phyloP scores from a whole-genome alignment of 2,797 vertebrate species.

The Antennarius maculatus region DNA sequence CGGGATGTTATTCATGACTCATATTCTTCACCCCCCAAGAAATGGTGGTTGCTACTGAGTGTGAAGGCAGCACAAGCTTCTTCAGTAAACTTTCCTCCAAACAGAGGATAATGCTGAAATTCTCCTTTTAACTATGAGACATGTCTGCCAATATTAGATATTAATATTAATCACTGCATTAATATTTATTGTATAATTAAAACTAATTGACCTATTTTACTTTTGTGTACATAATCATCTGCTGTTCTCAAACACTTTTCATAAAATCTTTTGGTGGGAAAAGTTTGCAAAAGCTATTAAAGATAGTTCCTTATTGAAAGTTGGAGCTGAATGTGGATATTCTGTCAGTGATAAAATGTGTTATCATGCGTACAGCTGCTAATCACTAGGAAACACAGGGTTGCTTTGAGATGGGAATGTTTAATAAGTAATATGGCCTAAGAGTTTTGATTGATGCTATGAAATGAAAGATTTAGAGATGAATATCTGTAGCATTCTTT shows the following conservation, averaged over 20 bases:
- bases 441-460: too few relatives aligned
- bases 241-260: neutral
- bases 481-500: too few relatives aligned
- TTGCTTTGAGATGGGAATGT: too few relatives aligned
- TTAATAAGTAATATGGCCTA: too few relatives aligned
- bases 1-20: constrained; percentile 51
- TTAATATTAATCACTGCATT: constrained; percentile 34
- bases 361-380: neutral
- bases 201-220: constrained; percentile 19
- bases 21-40: constrained; percentile 10
- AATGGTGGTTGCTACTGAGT: constrained; percentile 22
- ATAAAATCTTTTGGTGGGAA: constrained; percentile 5
- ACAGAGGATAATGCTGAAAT: neutral
- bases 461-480: neutral
- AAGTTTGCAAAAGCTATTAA: neutral
- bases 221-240: constrained; percentile 12
- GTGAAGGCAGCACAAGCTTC: constrained; percentile 11
- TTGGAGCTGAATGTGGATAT: neutral
- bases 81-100: neutral
- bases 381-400: too few relatives aligned
- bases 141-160: constrained; percentile 7
- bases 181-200: constrained; percentile 56
- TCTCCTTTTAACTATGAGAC: neutral
- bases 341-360: neutral
- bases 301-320: neutral